Conservation (phyloP, 37 sponge, comb jelly and placozoan genomes). For the Dysidea cf. avara region DNA sequence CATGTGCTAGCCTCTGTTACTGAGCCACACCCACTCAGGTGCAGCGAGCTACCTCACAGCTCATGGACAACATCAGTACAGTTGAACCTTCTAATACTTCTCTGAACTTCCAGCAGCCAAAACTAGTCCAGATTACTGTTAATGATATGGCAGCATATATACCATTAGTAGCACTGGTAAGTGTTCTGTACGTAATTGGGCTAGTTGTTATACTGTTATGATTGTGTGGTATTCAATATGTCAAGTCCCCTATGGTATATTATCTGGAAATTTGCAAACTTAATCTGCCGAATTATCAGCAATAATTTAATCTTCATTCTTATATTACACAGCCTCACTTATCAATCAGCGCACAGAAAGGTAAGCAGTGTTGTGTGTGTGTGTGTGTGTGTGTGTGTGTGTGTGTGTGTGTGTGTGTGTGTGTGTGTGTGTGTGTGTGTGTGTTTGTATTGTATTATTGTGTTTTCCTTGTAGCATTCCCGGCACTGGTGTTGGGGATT, state of each 20-base stretch:
- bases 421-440: no score
- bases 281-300: not conserved
- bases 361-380: not conserved
- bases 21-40: slow-evolving; percentile 26
- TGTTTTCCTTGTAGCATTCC: slow-evolving; percentile 30
- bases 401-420: not conserved
- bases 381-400: not conserved
- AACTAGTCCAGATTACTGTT: slow-evolving; percentile 76
- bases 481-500: slow-evolving; percentile 72
- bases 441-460: not conserved
- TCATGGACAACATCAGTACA: slow-evolving; percentile 52
- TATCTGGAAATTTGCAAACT: not conserved
- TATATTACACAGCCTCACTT: slow-evolving; percentile 9
- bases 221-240: not conserved
- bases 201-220: not conserved
- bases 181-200: not conserved
- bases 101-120: slow-evolving; percentile 77
- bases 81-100: slow-evolving; percentile 36
- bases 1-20: not conserved
- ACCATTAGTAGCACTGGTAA: slow-evolving; percentile 57
- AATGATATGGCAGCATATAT: slow-evolving; percentile 78
- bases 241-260: not conserved
- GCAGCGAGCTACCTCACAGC: slow-evolving; percentile 58
- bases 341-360: slow-evolving; percentile 17
- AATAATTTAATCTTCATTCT: not conserved